Base-by-base conservation (phyloP, 1,140 invertebrate genomes). In the Leptinotarsa defecta region DNA sequence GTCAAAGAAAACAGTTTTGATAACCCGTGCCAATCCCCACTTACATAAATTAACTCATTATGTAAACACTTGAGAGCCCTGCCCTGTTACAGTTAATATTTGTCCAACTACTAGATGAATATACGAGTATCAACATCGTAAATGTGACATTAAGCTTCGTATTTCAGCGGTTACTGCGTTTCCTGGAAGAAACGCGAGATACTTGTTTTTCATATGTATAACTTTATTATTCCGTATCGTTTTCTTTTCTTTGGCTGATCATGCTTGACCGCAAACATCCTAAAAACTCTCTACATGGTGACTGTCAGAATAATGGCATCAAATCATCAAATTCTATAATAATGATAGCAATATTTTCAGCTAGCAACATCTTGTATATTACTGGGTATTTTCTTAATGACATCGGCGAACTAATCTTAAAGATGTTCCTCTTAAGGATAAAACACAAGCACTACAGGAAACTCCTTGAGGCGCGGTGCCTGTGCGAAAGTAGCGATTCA, bases 111-210 rank as follows among this genome's bases (percentile, higher is more conserved):
- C 27, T 65, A 65, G 22, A 65, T 65, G 22, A 34, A 65, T 65
- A 22, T 20, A 43, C 34, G 34, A 43, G 34, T 43, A 65, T 65
- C 64, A 65, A 65, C 64, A 65, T 65, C 64, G 64, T 65, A 65
- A 65, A 65, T 24, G 20, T 65, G 64, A 65, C 64, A 65, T 65
- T 65, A 20, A 20, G 64, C 27, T 17, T 65, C 27, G 64, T 65
- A 65, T 65, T 65, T 27, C 64, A 34, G 64, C 15, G 24, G 19
- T 20, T 20, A 65, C n/a, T 65, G 63, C 15, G 11, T 65, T 65
- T 65, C 63, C 24, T 65, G 24, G 63, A 65, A 65, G 63, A 65
- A 65, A 65, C 24, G 1, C 24, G 63, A 65, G 15, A 65, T 27
- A 13, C 3, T 22, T 65, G 63, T 15, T 65, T 22, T 8, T 65